A percentile compares a stretch with the other conserved stretches of the same genome.
phyloP scores from a whole-genome alignment of 2,888 invertebrate genomes.

The Cistogaster globosa region DNA sequence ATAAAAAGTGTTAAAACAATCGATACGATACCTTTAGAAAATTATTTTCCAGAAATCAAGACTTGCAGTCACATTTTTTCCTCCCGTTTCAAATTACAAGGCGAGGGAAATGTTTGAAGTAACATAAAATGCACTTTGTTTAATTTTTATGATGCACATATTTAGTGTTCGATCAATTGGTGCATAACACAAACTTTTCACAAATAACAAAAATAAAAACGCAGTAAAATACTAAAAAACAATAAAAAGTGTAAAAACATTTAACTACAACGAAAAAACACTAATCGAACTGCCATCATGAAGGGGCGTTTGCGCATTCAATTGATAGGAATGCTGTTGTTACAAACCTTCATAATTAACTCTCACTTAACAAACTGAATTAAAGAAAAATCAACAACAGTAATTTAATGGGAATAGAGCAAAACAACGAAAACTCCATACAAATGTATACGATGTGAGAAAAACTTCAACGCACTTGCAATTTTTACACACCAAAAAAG shows the following conservation, averaged over 20 bases:
- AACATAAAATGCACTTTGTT: too few relatives aligned
- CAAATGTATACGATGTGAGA: constrained; percentile 19
- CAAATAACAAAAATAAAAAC: too few relatives aligned
- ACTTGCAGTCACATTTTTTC: too few relatives aligned
- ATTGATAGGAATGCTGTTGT: constrained; percentile 73
- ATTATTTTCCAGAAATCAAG: too few relatives aligned
- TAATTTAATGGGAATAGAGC: constrained; percentile 40
- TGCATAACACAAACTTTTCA: too few relatives aligned
- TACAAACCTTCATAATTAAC: not conserved
- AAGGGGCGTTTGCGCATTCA: constrained; percentile 73
- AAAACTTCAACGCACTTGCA: constrained; percentile 65
- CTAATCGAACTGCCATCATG: constrained; percentile 28
- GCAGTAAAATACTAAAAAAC: not conserved
- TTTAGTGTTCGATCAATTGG: too few relatives aligned
- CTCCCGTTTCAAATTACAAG: too few relatives aligned
- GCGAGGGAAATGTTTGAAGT: too few relatives aligned
- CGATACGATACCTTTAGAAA: too few relatives aligned
- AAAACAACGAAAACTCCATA: constrained; percentile 23
- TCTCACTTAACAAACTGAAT: constrained; percentile 8
- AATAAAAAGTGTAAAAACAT: not conserved
- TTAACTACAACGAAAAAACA: constrained; percentile 7
- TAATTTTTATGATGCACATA: too few relatives aligned
- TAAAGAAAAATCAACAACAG: not conserved
- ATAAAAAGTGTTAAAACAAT: too few relatives aligned
- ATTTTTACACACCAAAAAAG: constrained; percentile 53